Conservation (phyloP, 2,888 invertebrate genomes). For the Scelioninae gen. 1 region DNA sequence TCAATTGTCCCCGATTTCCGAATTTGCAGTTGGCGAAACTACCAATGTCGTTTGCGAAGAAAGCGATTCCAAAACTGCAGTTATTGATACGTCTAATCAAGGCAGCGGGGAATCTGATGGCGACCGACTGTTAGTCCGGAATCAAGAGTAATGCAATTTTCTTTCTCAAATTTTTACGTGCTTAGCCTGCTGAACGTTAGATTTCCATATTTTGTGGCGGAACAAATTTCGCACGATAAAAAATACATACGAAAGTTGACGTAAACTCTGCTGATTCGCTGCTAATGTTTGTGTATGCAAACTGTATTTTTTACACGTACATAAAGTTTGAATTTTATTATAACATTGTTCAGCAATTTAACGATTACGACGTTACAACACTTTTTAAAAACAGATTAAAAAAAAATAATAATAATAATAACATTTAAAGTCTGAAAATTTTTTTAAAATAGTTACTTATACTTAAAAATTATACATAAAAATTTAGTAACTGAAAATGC, state of each 20-base stretch:
- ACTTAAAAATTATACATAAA: too few relatives aligned
- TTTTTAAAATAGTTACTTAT: too few relatives aligned
- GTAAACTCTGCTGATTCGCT: slow-evolving; percentile 19
- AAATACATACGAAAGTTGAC: slow-evolving; percentile 21
- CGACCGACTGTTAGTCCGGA: slow-evolving; percentile 28
- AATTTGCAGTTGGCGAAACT: slow-evolving; percentile 66
- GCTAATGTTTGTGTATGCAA: slow-evolving; percentile 15
- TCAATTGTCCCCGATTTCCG: slow-evolving; percentile 73
- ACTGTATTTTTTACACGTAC: not conserved
- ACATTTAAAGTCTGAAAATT: too few relatives aligned
- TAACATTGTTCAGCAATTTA: slow-evolving; percentile 4
- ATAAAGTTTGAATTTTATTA: not conserved
- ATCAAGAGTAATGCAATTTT: slow-evolving; percentile 60
- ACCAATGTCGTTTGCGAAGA: slow-evolving; percentile 53
- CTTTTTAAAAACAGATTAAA: too few relatives aligned
- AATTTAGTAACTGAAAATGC: too few relatives aligned
- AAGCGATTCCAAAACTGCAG: slow-evolving; percentile 52
- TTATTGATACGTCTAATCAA: slow-evolving; percentile 66
- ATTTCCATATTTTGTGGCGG: slow-evolving; percentile 50
- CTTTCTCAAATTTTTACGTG: slow-evolving; percentile 58
- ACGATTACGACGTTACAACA: slow-evolving; percentile 2
- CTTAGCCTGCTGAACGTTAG: slow-evolving; percentile 21
- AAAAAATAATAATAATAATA: too few relatives aligned
- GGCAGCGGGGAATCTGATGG: slow-evolving; percentile 30
- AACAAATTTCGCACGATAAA: slow-evolving; percentile 39